Percentiles rank a stretch among this genome's conserved stretches.
phyloP scores from a whole-genome alignment of 1,140 invertebrate species.

The Protaetia brevitarsis region DNA sequence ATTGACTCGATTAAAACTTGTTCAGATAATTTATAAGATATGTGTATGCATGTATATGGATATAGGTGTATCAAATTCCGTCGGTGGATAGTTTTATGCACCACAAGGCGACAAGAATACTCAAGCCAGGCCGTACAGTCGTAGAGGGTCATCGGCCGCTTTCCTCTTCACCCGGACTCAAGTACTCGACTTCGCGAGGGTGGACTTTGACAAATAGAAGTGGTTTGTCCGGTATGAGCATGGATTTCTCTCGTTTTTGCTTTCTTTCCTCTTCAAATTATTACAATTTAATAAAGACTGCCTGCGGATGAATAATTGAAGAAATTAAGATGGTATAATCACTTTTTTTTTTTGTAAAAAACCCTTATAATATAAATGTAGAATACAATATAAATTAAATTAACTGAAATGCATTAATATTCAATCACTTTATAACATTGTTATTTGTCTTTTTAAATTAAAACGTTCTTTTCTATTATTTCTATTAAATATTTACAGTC shows the following conservation, averaged over 20 bases:
- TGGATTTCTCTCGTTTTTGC: background rate
- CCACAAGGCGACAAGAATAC: constrained; percentile 5
- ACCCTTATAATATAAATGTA: too few relatives aligned
- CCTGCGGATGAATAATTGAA: background rate
- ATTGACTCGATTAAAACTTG: too few relatives aligned
- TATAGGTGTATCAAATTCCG: constrained; percentile 4
- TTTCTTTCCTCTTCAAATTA: background rate
- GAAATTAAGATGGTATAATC: background rate
- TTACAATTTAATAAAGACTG: too few relatives aligned
- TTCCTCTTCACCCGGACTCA: background rate
- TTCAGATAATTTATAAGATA: too few relatives aligned
- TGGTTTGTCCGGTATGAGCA: constrained; percentile 2
- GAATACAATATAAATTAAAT: too few relatives aligned
- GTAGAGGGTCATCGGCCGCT: constrained; percentile 8
- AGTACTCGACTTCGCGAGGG: constrained; percentile 9
- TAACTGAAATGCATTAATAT: too few relatives aligned
- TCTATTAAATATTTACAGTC: too few relatives aligned
- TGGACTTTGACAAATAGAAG: constrained; percentile 15
- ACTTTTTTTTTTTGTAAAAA: too few relatives aligned
- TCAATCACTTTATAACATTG: too few relatives aligned
- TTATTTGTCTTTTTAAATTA: too few relatives aligned
- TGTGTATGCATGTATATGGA: too few relatives aligned
- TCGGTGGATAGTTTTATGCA: background rate
- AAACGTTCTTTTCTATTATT: too few relatives aligned
- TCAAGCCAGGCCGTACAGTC: background rate